Evolutionary conservation across 2,888 invertebrate genomes (phyloP).

Genomic region (Metopia argyrocephala): DNA sequence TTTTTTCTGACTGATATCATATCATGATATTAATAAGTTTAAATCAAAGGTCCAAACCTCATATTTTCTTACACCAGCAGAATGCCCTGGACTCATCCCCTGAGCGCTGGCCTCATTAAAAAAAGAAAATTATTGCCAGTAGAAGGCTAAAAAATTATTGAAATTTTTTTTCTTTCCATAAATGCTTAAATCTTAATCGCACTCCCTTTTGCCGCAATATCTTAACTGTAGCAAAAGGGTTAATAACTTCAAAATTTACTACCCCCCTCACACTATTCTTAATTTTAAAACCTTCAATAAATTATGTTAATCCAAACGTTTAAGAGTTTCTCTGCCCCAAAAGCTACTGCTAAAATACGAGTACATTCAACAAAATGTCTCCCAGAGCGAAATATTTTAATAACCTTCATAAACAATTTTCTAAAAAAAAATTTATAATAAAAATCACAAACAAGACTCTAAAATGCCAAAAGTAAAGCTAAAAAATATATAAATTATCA

Average conservation of each 20-base stretch:
- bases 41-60: too few species aligned
- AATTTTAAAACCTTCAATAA: background rate
- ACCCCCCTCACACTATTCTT: background rate
- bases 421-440: background rate
- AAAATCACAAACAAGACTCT: conserved; percentile 28
- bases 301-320: conserved; percentile 9
- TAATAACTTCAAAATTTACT: conserved; percentile 4
- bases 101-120: too few species aligned
- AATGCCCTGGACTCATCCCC: too few species aligned
- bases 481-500: conserved; percentile 54
- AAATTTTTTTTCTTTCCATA: too few species aligned
- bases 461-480: conserved; percentile 24
- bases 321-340: background rate
- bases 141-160: too few species aligned
- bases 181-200: too few species aligned
- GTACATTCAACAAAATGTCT: conserved; percentile 4
- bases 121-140: too few species aligned
- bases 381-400: conserved; percentile 8
- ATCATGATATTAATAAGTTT: too few species aligned
- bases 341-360: background rate
- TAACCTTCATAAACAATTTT: conserved; percentile 43
- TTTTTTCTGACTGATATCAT: too few species aligned
- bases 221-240: background rate
- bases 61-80: too few species aligned
- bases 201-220: too few species aligned